Percentiles rank a stretch among this genome's conserved stretches.
phyloP scores from a whole-genome alignment of 2,797 vertebrate species.

The Morelia viridis region DNA sequence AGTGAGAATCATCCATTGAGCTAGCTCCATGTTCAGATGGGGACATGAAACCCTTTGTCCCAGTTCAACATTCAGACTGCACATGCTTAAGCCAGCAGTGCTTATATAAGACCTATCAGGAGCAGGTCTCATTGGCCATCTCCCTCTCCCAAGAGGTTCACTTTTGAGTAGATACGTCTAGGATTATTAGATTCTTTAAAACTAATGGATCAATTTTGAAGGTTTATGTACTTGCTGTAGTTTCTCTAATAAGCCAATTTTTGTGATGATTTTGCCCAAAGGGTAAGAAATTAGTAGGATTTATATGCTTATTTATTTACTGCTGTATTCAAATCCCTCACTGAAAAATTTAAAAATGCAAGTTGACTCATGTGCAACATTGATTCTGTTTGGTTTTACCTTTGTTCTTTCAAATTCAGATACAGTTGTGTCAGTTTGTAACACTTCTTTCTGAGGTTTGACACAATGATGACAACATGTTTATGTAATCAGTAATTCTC shows the following conservation, averaged over 20 bases:
- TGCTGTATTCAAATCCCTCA: slow-evolving; percentile 33
- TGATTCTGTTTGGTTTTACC: slow-evolving; percentile 55
- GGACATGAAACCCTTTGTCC: not conserved
- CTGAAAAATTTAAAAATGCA: not conserved
- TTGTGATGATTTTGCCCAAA: slow-evolving; percentile 20
- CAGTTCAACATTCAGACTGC: not conserved
- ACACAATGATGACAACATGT: slow-evolving; percentile 54
- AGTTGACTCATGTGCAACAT: slow-evolving; percentile 54
- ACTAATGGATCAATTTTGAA: slow-evolving; percentile 28
- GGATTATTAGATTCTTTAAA: slow-evolving; percentile 13
- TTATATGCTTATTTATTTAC: slow-evolving; percentile 15
- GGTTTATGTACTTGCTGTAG: not conserved
- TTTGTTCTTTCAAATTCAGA: slow-evolving; percentile 65
- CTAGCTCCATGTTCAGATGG: not conserved
- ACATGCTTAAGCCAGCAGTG: not conserved
- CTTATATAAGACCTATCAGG: not conserved
- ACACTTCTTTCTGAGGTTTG: slow-evolving; percentile 59
- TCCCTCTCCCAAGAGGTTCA: not conserved
- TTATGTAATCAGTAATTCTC: slow-evolving; percentile 61
- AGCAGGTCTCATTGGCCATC: not conserved
- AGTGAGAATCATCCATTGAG: not conserved
- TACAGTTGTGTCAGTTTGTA: slow-evolving; percentile 57
- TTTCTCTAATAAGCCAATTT: slow-evolving; percentile 33
- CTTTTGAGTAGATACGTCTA: not conserved
- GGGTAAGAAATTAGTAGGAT: not conserved